Base-by-base conservation (phyloP, 2,888 invertebrate species). In the Drosophila hamatofila region DNA sequence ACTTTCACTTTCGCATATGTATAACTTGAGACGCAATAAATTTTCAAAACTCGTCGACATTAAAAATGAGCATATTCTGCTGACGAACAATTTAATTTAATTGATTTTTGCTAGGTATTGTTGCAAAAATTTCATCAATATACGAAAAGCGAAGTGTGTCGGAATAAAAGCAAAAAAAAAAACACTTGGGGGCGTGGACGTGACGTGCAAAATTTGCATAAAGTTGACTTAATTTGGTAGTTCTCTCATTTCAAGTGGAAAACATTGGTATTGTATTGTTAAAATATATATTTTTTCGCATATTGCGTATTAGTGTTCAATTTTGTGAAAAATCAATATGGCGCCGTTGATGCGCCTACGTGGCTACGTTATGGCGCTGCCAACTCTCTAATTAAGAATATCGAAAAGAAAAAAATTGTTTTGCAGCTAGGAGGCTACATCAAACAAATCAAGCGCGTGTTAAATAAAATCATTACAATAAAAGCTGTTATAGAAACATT, bases 271-370 rank as follows among this genome's bases (percentile, higher is more conserved):
- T 56, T 62, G 35, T 63, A 56, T 71, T 39, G 74, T 59, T 66
- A 23, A 71, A 74, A 75, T 52, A 51, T 51, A 44, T 30, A 30
- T 60, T 67, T 62, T 69, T 60, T 64, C 68, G 21, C 46, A 44
- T 61, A 66, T 67, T 79, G 51, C 71, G 71, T 64, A 68, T 49
- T 66, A 72, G 65, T 88, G 89, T 72, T 76, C 79, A 83, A 81
- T 63, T 67, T 51, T 49, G 89, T 87, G 89, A 87, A 87, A 80
- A 87, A 87, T 63, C 81, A 88, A 87, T 73, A 87, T 87, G 86
- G 86, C 89, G 86, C 89, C 89, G 89, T 78, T 77, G 60, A 61
- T 51, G 72, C 79, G 72, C 67, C 81, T 68, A 82, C 83, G 86
- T 88, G 89, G 80, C 78, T 46, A 52, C 41, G 33, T 44, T 51